A percentile compares a stretch with the other conserved stretches of the same genome.
Evolutionary conservation across 2,113 vertebrate genomes (phyloP).

Genomic region (Geococcyx californianus): DNA sequence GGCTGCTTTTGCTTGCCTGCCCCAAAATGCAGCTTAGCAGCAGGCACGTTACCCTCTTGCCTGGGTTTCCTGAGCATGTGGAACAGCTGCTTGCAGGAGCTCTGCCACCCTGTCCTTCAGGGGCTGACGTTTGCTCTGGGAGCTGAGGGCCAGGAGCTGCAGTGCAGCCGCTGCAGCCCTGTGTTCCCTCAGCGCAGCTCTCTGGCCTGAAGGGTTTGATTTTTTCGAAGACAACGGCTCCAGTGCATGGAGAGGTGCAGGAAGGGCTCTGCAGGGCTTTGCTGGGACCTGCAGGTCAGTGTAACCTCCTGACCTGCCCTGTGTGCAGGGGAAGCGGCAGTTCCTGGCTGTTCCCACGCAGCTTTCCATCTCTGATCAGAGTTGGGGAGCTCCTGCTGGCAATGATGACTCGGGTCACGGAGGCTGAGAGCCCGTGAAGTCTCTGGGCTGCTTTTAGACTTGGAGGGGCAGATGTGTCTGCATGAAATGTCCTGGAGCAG

Average conservation of each 20-base stretch:
- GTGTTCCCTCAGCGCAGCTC: background rate
- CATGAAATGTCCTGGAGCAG: background rate
- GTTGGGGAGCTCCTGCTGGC: constrained; percentile 4
- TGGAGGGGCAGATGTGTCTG: background rate
- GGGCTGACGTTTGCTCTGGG: background rate
- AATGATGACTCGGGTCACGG: background rate
- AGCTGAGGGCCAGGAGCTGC: background rate
- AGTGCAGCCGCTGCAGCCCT: background rate
- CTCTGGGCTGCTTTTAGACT: constrained; percentile 19
- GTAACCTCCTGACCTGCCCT: background rate
- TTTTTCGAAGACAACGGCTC: background rate
- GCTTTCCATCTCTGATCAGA: background rate
- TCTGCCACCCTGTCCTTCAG: background rate
- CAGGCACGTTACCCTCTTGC: rapidly evolving
- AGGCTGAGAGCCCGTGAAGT: background rate
- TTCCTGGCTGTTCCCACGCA: background rate
- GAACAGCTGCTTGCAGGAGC: background rate
- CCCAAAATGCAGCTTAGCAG: background rate
- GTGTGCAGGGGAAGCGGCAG: background rate
- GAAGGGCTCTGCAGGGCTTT: background rate
- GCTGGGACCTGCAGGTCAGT: background rate
- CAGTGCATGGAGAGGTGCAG: rapidly evolving
- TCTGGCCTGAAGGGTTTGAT: background rate
- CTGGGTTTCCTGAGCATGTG: background rate
- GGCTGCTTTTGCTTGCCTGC: background rate